Evolutionary conservation across 2,888 invertebrate species (phyloP).

Genomic region (Chirona hameri): DNA sequence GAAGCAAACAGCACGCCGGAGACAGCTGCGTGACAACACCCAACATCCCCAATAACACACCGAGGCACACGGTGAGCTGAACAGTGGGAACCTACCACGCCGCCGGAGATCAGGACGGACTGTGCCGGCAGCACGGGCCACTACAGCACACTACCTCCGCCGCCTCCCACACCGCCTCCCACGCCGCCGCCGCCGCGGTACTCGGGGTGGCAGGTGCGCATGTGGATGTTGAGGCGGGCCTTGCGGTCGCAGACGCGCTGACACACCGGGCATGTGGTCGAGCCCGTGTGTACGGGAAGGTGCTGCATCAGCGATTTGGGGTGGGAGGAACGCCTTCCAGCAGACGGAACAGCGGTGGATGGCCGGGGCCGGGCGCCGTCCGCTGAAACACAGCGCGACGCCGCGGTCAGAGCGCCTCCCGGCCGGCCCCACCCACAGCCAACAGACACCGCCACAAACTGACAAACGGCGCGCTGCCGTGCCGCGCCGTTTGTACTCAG

Average conservation of each 20-base stretch:
- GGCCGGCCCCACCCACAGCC: not conserved
- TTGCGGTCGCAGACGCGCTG: not conserved
- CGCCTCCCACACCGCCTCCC: not conserved
- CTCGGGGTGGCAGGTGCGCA: not conserved
- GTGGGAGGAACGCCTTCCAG: not conserved
- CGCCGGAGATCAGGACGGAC: too few species aligned
- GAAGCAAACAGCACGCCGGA: too few species aligned
- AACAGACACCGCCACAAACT: not conserved
- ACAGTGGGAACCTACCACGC: too few species aligned
- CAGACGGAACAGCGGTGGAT: not conserved
- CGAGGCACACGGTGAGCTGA: too few species aligned
- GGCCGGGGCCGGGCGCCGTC: not conserved
- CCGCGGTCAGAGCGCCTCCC: not conserved
- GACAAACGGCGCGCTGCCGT: too few species aligned
- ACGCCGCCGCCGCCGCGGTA: not conserved
- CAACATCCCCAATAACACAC: too few species aligned
- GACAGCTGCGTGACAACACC: too few species aligned
- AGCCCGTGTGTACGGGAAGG: constrained; percentile 60
- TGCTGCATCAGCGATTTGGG: constrained; percentile 44
- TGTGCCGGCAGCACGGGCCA: too few species aligned
- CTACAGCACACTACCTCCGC: not conserved
- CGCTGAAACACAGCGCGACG: constrained; percentile 24
- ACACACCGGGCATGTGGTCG: constrained; percentile 47
- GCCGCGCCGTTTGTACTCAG: too few species aligned
- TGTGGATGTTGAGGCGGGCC: not conserved